Evolutionary conservation across 2,888 invertebrate genomes (phyloP).

Genomic region (Spodoptera picta): DNA sequence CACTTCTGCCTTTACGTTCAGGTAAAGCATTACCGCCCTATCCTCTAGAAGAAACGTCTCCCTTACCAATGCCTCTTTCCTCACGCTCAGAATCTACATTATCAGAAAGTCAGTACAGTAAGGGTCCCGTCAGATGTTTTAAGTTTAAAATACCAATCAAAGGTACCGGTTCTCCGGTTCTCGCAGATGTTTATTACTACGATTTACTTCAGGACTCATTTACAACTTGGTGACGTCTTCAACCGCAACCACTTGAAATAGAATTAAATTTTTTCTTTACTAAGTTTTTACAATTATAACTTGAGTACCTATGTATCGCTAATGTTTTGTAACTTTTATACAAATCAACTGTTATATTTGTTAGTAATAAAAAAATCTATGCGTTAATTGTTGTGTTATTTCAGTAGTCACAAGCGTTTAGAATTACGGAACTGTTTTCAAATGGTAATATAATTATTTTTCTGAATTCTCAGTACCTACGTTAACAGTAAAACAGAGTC

Average conservation of each 20-base stretch:
- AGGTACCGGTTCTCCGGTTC: slow-evolving; percentile 64
- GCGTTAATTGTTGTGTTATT: too few species aligned
- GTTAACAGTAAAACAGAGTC: too few species aligned
- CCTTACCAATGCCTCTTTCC: not conserved
- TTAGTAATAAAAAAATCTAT: slow-evolving; percentile 23
- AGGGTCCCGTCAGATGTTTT: slow-evolving; percentile 50
- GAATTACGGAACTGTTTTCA: too few species aligned
- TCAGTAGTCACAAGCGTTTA: too few species aligned
- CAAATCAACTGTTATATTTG: slow-evolving; percentile 21
- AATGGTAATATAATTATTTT: too few species aligned
- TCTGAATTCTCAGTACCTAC: too few species aligned
- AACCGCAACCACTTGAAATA: not conserved
- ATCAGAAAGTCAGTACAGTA: slow-evolving; percentile 14
- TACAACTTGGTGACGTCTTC: slow-evolving; percentile 30
- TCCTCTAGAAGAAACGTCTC: not conserved
- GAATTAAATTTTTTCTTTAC: not conserved
- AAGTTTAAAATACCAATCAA: slow-evolving; percentile 67
- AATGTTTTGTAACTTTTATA: slow-evolving; percentile 25
- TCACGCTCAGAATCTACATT: not conserved
- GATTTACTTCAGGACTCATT: slow-evolving; percentile 49
- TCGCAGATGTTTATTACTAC: slow-evolving; percentile 65
- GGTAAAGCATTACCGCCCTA: not conserved
- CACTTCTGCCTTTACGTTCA: too few species aligned
- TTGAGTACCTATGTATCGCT: not conserved
- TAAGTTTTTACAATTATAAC: not conserved